Conservation (phyloP, 2,797 vertebrate species). For the Luscinia luscinia region DNA sequence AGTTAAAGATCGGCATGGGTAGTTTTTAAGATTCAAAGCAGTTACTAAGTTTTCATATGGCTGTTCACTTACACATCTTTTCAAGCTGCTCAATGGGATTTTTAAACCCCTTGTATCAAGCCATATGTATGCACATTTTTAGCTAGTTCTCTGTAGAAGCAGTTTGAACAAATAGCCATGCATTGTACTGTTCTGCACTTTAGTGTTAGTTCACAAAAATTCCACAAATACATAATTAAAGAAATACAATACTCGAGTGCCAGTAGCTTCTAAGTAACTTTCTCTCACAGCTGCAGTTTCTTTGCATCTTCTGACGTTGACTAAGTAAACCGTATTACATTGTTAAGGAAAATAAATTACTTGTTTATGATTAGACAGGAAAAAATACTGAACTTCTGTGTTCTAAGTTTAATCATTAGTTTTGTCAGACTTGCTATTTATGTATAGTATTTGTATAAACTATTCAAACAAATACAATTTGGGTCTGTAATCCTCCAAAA, state of each 20-base stretch:
- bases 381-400: not conserved
- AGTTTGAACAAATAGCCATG: not conserved
- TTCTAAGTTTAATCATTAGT: not conserved
- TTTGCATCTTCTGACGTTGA: not conserved
- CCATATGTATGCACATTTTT: not conserved
- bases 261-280: not conserved
- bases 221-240: not conserved
- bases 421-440: not conserved
- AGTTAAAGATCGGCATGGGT: not conserved
- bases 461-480: not conserved
- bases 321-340: not conserved
- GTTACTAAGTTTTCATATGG: not conserved
- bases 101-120: not conserved
- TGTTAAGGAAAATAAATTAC: not conserved
- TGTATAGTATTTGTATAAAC: not conserved
- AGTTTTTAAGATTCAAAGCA: not conserved
- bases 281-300: not conserved
- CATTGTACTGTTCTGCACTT: not conserved
- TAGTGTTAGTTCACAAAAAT: not conserved
- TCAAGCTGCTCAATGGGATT: not conserved
- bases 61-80: not conserved
- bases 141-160: not conserved
- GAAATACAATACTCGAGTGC: not conserved
- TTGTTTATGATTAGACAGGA: not conserved
- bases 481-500: not conserved